phyloP scores from a whole-genome alignment of 2,888 invertebrate species.

The Dyspetes luteomarginatus region DNA sequence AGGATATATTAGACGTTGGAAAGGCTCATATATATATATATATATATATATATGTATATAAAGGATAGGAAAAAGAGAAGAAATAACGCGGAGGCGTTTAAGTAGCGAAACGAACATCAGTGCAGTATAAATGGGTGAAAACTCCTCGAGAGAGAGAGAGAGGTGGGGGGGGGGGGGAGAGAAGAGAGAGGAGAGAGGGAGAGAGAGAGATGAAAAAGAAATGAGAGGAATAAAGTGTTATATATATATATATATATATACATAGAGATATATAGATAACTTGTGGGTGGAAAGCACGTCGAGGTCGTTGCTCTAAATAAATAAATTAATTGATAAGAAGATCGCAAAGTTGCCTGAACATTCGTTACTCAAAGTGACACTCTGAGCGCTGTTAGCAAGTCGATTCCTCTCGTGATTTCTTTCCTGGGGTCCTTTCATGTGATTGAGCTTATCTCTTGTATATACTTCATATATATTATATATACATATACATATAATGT shows the following conservation, averaged over 20 bases:
- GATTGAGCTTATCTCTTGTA: slow-evolving; percentile 3
- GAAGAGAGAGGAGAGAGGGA: no score
- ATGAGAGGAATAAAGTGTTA: no score
- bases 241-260: no score
- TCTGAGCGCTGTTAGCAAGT: background rate
- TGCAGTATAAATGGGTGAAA: background rate
- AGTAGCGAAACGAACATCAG: background rate
- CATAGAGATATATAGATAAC: background rate
- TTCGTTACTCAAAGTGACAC: slow-evolving; percentile 22
- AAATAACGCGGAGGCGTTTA: background rate
- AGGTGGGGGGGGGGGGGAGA: no score
- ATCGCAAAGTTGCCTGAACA: slow-evolving; percentile 8
- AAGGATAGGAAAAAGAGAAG: background rate
- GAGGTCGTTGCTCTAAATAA: slow-evolving; percentile 41
- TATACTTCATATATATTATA: no score
- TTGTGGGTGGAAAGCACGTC: slow-evolving; percentile 39
- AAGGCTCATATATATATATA: slow-evolving; percentile 9
- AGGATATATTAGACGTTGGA: slow-evolving; percentile 49
- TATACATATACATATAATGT: no score
- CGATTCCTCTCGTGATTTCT: background rate
- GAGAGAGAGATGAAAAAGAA: no score
- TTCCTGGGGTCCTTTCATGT: slow-evolving; percentile 6
- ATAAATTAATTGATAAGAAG: slow-evolving; percentile 50
- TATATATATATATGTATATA: background rate
- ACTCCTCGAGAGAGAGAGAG: slow-evolving; percentile 16